Base-by-base conservation (phyloP, 92 coral and sea anemone genomes). In the Zoanthus sociatus region DNA sequence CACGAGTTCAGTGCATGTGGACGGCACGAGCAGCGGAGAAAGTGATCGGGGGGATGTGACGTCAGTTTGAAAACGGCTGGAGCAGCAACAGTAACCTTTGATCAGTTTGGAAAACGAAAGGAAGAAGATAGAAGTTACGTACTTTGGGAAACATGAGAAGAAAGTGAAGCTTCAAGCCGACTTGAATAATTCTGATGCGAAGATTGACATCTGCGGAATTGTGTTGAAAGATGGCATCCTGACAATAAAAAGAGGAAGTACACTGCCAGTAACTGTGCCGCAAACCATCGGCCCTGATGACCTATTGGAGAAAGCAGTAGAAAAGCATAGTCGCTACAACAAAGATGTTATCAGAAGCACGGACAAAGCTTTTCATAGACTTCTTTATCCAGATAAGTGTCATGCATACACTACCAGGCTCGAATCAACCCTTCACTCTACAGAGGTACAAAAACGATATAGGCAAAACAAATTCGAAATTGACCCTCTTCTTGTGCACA, bases 271-370 rank as follows among this genome's bases (percentile, higher is more conserved):
- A 32, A 89, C 95, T 58, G 92, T 92, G 45, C 86, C 73, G 79
- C 82, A 77, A 69, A 84, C 74, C 73, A 89, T 87, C 47, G 64
- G 81, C 47, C 68, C 90, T 45, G 94, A 93, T 47, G 96, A 93
- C 71, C 92, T 88, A 55, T 83, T 93, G 84, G 84, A 45, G 72
- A 93, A 93, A 87, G 92, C 92, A 54, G 92, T 90, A 12, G 92
- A 90, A 83, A 93, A 91, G 85, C 92, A 93, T 77, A 89, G 91
- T 88, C 86, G 91, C 82, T 88, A 88, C 84, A 92, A 91, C 84
- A 91, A 89, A 88, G 94, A 86, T 88, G 88, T 91, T 78, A 74
- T 86, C 73, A 89, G 70, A 56, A 78, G 83, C 83, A 58, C 53
- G 70, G 53, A 78, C 83, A 78, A 78, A 78, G 71, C 83, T 58